phyloP scores from a whole-genome alignment of 2,797 vertebrate species.

The Scolopax rusticola region DNA sequence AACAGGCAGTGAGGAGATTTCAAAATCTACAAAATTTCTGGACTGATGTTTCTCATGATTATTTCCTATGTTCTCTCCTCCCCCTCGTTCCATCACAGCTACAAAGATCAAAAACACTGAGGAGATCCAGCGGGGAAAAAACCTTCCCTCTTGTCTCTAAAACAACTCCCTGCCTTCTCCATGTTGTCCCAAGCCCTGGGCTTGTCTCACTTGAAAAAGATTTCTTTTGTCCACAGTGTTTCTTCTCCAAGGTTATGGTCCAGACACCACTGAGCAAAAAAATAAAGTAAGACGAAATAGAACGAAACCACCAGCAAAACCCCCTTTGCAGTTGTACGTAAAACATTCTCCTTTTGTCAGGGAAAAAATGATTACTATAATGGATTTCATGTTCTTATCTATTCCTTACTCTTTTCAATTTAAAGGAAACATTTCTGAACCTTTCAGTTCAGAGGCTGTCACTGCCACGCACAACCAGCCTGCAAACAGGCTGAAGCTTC shows the following conservation, averaged over 20 bases:
- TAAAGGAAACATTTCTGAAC: conserved; percentile 49
- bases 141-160: not conserved
- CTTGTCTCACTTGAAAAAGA: not conserved
- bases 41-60: not conserved
- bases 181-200: not conserved
- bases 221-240: not conserved
- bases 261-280: not conserved
- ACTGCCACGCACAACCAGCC: not conserved
- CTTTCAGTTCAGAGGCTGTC: conserved; percentile 35
- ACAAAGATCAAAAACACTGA: not conserved
- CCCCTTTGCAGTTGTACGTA: not conserved
- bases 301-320: not conserved
- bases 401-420: conserved; percentile 53
- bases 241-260: not conserved
- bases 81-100: not conserved
- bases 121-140: not conserved
- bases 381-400: conserved; percentile 59
- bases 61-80: not conserved
- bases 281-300: conserved; percentile 7
- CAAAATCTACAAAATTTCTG: not conserved
- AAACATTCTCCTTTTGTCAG: conserved; percentile 20
- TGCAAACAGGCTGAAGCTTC: not conserved
- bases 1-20: not conserved
- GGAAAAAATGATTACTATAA: conserved; percentile 43
- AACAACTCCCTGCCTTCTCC: not conserved